Conservation (phyloP, 2,113 vertebrate genomes). For the Chaetodon auriga region DNA sequence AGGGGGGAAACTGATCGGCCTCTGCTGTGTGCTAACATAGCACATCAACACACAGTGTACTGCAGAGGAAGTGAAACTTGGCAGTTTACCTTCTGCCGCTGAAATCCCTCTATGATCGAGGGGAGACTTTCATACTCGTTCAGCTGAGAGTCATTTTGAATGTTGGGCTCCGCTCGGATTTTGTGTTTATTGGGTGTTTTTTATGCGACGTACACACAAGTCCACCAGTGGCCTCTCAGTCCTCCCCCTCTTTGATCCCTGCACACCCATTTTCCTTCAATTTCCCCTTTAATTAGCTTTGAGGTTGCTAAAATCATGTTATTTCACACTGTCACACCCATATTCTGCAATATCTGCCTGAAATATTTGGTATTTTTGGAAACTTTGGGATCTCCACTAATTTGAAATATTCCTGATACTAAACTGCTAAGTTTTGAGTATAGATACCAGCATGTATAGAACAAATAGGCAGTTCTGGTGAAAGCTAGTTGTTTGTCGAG, state of each 20-base stretch:
- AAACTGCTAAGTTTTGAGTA: no score
- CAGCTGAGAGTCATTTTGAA: constrained; percentile 11
- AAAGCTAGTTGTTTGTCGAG: no score
- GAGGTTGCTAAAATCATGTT: no score
- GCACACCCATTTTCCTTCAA: background rate
- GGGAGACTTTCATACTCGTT: constrained; percentile 6
- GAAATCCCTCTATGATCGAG: background rate
- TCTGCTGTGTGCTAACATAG: constrained; percentile 44
- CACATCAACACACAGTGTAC: constrained; percentile 49
- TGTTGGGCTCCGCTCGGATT: constrained; percentile 8
- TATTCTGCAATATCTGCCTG: background rate
- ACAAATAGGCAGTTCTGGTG: background rate
- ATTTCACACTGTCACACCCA: background rate
- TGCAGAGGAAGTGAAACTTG: constrained; percentile 70
- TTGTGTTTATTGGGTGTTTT: background rate
- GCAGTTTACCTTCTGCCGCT: constrained; percentile 33
- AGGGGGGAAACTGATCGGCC: constrained; percentile 31
- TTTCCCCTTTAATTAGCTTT: background rate
- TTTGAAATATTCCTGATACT: no score
- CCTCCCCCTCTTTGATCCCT: background rate
- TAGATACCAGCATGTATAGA: background rate
- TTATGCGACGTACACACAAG: background rate
- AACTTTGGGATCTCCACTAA: background rate
- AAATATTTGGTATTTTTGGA: background rate
- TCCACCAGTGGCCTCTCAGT: background rate